Conservation (phyloP, 1,140 invertebrate genomes). For the Drosophila bifasciata region DNA sequence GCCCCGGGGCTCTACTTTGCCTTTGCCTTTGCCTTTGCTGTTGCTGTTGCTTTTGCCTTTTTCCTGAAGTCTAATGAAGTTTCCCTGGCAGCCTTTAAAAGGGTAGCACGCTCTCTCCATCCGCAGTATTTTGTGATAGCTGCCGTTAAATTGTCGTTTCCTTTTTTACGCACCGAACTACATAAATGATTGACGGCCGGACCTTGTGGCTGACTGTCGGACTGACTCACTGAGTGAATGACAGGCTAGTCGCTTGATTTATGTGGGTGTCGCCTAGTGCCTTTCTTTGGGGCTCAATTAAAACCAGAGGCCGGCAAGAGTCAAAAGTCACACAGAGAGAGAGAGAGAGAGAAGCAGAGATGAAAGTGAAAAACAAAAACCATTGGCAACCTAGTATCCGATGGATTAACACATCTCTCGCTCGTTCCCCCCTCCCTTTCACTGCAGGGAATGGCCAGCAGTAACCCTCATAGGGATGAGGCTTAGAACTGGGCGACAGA, state of each 20-base stretch:
- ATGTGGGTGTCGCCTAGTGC: constrained; percentile 63
- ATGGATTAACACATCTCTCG: constrained; percentile 66
- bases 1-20: constrained; percentile 10
- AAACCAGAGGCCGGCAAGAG: constrained; percentile 39
- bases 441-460: constrained; percentile 15
- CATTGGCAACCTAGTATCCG: constrained; percentile 20
- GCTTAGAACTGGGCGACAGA: constrained; percentile 6
- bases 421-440: too few relatives aligned
- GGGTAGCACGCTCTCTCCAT: constrained; percentile 11
- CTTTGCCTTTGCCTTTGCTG: background rate
- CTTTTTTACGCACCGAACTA: constrained; percentile 62
- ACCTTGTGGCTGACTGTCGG: constrained; percentile 52
- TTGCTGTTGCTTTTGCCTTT: background rate
- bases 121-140: constrained; percentile 40
- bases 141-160: constrained; percentile 70
- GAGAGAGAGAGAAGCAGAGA: constrained; percentile 22
- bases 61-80: constrained; percentile 53
- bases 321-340: constrained; percentile 34
- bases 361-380: constrained; percentile 32
- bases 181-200: constrained; percentile 74
- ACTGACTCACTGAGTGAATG: constrained; percentile 43
- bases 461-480: constrained; percentile 46
- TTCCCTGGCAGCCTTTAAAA: constrained; percentile 19
- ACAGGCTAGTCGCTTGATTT: constrained; percentile 49
- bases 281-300: constrained; percentile 63